Base-by-base conservation (phyloP, 2,797 vertebrate genomes). In the Peromyscus nudipes region DNA sequence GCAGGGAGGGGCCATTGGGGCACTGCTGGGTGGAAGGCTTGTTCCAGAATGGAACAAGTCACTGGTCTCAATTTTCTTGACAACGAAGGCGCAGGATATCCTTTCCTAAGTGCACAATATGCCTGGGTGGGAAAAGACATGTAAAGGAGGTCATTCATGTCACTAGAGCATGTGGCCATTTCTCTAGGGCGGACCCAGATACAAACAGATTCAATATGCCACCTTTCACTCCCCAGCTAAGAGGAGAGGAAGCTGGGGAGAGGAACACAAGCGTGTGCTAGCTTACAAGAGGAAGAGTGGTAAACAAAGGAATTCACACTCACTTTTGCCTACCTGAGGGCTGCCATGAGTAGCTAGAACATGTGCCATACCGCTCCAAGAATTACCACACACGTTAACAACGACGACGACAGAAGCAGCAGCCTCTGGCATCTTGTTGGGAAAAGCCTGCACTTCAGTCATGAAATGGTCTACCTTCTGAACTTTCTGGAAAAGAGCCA, bases 1-100 rank as follows among this genome's bases (percentile, higher is more conserved):
- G 27, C 52, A 12, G 40, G 4, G 29, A 21, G 8, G 21, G 52
- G 64, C 2, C 0, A 4, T 49, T 1, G 86, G 96, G 90, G 91
- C 93, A 96, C 96, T 92, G 94, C 14, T 88, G 93, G 85, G 89
- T 19, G 21, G 76, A 49, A 7, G 40, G 89, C 25, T 91, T n/a
- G n/a, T n/a, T n/a, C 89, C 77, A 93, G 40, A 91, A 85, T 23
- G 76, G 91, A 96, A 64, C 62, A 77, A 94, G 87, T 9, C 27
- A 1, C 80, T 89, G 96, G 94, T 85, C 92, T 96, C 92, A 95
- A 95, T 95, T 95, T 96, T 97, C 96, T 90, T 81, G 94, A 96
- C 91, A 90, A 82, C 0, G 12, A 94, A 86, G n/a, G 40, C 60
- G 83, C 84, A 91, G 49, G 71, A 65, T 43, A 67, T 52, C 71